Conservation (phyloP, 2,888 invertebrate genomes). For the Parasteatoda lunata region DNA sequence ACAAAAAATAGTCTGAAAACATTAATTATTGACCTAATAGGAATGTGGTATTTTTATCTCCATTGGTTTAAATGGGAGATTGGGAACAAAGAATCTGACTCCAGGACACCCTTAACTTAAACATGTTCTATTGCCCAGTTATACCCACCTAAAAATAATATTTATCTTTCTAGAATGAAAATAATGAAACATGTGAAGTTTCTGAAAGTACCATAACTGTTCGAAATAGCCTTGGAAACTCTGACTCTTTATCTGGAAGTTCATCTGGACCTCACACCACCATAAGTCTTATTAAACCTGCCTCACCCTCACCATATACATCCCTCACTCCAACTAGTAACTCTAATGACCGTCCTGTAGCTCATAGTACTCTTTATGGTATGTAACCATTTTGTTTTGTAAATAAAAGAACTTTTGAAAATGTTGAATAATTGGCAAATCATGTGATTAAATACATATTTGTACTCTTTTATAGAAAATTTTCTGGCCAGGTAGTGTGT, state of each 20-base stretch:
- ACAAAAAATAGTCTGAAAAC: no score
- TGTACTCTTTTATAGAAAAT: no score
- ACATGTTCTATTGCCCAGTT: no score
- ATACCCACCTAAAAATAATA: no score
- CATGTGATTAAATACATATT: no score
- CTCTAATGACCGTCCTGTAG: constrained; percentile 60
- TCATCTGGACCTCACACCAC: constrained; percentile 59
- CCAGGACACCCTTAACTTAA: no score
- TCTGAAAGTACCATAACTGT: constrained; percentile 53
- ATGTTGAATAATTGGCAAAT: no score
- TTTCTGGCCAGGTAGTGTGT: no score
- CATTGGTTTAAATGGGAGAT: no score
- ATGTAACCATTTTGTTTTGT: background rate
- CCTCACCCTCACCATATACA: constrained; percentile 57
- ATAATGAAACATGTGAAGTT: constrained; percentile 21
- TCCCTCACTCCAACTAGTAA: constrained; percentile 36
- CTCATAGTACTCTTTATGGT: constrained; percentile 62
- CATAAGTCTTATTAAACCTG: constrained; percentile 59
- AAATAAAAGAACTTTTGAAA: background rate
- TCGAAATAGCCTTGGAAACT: constrained; percentile 29
- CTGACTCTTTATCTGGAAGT: constrained; percentile 43
- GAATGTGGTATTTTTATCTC: no score
- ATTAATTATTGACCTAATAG: no score
- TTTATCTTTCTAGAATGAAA: constrained; percentile 49
- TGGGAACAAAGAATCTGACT: no score